These are phyloP conservation scores for Drosophila sucinea DNA, from an alignment of 1,140 invertebrate species.

Conservation along the genomic window DNA sequence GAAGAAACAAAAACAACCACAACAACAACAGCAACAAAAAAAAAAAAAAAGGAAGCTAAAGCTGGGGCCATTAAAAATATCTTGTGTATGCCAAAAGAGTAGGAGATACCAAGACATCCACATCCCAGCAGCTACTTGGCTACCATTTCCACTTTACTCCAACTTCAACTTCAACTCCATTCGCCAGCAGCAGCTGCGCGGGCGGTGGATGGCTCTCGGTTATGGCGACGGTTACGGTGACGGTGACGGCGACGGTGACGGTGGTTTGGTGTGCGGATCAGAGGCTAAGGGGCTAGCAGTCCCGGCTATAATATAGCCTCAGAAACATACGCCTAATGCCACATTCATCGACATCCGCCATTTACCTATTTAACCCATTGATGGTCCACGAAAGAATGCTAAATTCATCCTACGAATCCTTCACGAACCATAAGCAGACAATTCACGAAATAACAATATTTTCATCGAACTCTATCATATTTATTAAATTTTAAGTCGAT, in stretches of 20 bases:
- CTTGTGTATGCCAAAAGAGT: constrained; percentile 72
- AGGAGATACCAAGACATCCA: constrained; percentile 57
- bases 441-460: too few species aligned
- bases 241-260: constrained; percentile 21
- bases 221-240: background rate
- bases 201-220: constrained; percentile 39
- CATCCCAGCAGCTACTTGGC: constrained; percentile 41
- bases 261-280: constrained; percentile 32
- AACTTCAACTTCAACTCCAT: constrained; percentile 13
- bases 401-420: too few species aligned
- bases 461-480: too few species aligned
- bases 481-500: too few species aligned
- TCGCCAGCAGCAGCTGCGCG: constrained; percentile 53
- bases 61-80: constrained; percentile 79
- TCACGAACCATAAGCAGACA: too few species aligned
- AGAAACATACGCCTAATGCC: constrained; percentile 77
- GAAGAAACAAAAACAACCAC: background rate
- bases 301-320: constrained; percentile 50
- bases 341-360: constrained; percentile 78
- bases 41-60: constrained; percentile 70
- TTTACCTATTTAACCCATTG: constrained; percentile 65
- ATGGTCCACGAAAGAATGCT: background rate
- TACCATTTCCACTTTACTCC: constrained; percentile 35
- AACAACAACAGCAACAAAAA: background rate
- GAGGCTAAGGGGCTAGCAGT: constrained; percentile 16